Evolutionary conservation across 2,888 invertebrate genomes (phyloP).

Genomic region (Nebria brevicollis): DNA sequence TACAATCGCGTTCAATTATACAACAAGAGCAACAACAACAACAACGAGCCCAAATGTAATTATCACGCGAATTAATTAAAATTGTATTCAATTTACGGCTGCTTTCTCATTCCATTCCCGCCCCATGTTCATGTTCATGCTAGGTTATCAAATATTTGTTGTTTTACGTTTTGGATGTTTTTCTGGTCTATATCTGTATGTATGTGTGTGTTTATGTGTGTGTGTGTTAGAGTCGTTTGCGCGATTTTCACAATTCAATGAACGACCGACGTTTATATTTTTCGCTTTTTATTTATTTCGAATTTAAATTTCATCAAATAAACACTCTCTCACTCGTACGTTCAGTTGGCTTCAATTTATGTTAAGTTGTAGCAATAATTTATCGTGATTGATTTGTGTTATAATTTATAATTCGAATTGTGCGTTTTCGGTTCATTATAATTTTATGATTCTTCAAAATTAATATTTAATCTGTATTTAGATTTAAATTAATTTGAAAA

Average conservation of each 20-base stretch:
- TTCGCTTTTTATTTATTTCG: neutral
- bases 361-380: neutral
- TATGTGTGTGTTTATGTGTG: neutral
- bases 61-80: constrained; percentile 62
- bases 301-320: constrained; percentile 43
- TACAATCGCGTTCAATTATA: constrained; percentile 47
- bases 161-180: constrained; percentile 29
- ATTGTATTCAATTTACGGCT: constrained; percentile 58
- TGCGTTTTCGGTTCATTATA: constrained; percentile 21
- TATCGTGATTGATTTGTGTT: constrained; percentile 39
- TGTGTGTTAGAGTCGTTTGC: neutral
- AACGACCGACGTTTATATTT: neutral
- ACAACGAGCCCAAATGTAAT: constrained; percentile 58
- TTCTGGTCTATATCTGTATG: constrained; percentile 6
- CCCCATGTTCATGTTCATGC: neutral
- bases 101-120: constrained; percentile 17
- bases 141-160: neutral
- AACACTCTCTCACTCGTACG: neutral
- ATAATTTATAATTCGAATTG: constrained; percentile 34
- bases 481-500: no score
- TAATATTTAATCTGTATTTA: no score
- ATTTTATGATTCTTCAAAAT: neutral
- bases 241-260: neutral
- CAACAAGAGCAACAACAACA: constrained; percentile 45
- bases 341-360: neutral